Evolutionary conservation across 1,140 invertebrate genomes (phyloP), one percentile per base, ranked within the genome.

Genomic region (Planococcus citri): DNA sequence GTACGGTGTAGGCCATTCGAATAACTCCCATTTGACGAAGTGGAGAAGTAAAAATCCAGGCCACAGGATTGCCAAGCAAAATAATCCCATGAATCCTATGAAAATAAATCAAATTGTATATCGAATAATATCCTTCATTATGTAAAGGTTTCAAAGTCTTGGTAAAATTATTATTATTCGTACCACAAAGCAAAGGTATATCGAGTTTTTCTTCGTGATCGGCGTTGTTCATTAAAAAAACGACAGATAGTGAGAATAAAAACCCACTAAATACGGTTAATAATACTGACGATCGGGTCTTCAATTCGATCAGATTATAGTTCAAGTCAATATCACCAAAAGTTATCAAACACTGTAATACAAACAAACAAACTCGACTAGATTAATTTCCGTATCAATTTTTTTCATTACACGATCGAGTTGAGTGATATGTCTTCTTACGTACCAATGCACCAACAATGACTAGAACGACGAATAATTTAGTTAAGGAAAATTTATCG

Each of bases 171-270:
- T n/a, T n/a, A n/a, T n/a, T n/a, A n/a, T 38, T 74, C 79, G 81
- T 78, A 90, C 89, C 92, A 80, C 94, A 93, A 79, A 95, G 94
- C 83, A 94, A 86, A 29, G 90, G 88, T 77, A 94, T 89, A 78
- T 94, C 90, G 77, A 94, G 85, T 78, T 89, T 89, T 74, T 92
- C 90, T 79, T 94, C 91, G 75, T 89, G 85, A 75, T 91, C 88
- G 14, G 92, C 88, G 79, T 89, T 88, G 74, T 87, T 82, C 74
- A 86, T 83, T 0, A 95, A 80, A 75, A 92, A 87, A 61, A 94
- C 91, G 71, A 94, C 81, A 78, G 92, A 94, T 14, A 84, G 80
- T 24, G 91, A 88, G 80, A 92, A 93, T 73, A 91, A 87, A 75
- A 93, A 85, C 69, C 91, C 88, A 78, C 91, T 91, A 73, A 88